Conservation (phyloP, 2,797 vertebrate genomes). For the Syngnathus acus region DNA sequence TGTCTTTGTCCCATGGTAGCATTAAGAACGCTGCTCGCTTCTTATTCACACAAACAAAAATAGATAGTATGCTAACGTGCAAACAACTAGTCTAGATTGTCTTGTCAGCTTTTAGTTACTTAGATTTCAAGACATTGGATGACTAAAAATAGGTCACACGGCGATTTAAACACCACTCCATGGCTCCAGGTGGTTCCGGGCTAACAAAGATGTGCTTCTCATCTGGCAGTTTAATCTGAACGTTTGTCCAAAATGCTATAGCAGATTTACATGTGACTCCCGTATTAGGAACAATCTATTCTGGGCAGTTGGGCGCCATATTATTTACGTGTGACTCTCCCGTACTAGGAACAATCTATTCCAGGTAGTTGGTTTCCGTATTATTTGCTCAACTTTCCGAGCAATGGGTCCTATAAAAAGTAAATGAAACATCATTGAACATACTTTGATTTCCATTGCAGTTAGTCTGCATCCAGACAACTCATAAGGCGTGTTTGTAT, state of each 20-base stretch:
- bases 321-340: neutral
- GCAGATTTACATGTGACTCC: neutral
- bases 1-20: slow-evolving; percentile 40
- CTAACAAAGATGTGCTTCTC: slow-evolving; percentile 27
- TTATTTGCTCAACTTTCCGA: neutral
- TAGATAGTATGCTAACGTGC: slow-evolving; percentile 28
- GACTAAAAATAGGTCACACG: slow-evolving; percentile 37
- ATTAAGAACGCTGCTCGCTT: slow-evolving; percentile 32
- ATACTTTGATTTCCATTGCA: too few relatives aligned
- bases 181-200: slow-evolving; percentile 29
- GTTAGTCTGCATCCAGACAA: too few relatives aligned
- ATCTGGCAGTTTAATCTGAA: slow-evolving; percentile 9
- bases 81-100: slow-evolving; percentile 31
- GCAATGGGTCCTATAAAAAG: neutral
- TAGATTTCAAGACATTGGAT: slow-evolving; percentile 18
- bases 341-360: neutral
- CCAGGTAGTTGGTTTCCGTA: neutral
- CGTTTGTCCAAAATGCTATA: neutral
- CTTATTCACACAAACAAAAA: slow-evolving; percentile 32
- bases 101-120: slow-evolving; percentile 28
- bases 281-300: neutral
- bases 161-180: slow-evolving; percentile 17
- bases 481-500: too few relatives aligned
- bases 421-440: neutral
- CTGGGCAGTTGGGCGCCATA: neutral